Evolutionary conservation across 2,888 invertebrate species (phyloP).

Genomic region (Apoda limacodes): DNA sequence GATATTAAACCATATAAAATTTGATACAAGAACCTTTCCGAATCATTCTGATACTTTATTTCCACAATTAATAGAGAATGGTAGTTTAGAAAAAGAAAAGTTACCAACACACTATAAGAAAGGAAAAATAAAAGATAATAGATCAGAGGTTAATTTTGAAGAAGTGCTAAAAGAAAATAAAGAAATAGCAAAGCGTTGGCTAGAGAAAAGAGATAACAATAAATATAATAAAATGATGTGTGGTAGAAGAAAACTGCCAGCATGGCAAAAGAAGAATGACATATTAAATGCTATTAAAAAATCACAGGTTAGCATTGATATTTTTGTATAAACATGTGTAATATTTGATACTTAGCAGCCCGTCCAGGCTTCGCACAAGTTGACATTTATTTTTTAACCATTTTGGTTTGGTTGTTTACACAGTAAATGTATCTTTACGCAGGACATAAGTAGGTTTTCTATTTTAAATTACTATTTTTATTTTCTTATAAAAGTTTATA

Average conservation of each 20-base stretch:
- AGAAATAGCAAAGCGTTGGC: slow-evolving; percentile 71
- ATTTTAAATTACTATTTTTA: too few species aligned
- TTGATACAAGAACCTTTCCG: slow-evolving; percentile 62
- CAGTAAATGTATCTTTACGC: too few species aligned
- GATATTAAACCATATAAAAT: slow-evolving; percentile 70
- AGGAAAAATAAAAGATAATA: slow-evolving; percentile 68
- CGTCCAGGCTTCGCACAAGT: too few species aligned
- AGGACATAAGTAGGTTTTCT: too few species aligned
- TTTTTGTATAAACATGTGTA: too few species aligned
- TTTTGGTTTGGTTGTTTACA: too few species aligned
- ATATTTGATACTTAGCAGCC: too few species aligned
- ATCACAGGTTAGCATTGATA: slow-evolving; percentile 69
- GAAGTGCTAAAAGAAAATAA: slow-evolving; percentile 72
- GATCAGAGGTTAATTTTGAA: slow-evolving; percentile 57
- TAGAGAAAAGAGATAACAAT: slow-evolving; percentile 69
- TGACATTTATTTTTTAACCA: too few species aligned
- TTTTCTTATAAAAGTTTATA: too few species aligned
- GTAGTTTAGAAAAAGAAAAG: slow-evolving; percentile 27
- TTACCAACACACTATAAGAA: slow-evolving; percentile 75
- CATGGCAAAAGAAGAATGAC: slow-evolving; percentile 76
- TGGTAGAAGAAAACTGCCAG: slow-evolving; percentile 74
- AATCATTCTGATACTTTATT: slow-evolving; percentile 70
- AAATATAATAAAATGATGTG: slow-evolving; percentile 76
- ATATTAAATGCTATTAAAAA: slow-evolving; percentile 74
- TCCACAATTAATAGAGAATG: slow-evolving; percentile 63